Base-by-base conservation (phyloP, 2,797 vertebrate species). In the Luscinia luscinia region DNA sequence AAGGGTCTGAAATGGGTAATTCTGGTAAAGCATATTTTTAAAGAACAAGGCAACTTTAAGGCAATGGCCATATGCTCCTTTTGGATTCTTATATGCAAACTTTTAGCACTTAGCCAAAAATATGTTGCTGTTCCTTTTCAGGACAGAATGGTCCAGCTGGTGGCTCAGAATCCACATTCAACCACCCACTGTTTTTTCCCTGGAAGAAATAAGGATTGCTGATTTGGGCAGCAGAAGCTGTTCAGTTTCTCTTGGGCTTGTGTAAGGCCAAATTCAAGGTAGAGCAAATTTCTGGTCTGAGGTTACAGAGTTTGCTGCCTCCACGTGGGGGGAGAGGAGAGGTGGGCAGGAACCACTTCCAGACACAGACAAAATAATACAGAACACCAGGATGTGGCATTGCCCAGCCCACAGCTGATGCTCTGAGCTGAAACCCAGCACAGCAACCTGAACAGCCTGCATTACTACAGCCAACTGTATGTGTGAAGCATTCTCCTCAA, bases 311-410 rank as follows among this genome's bases (percentile, higher is more conserved):
- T 68, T 82, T 7, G 3, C 32, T 75, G 70, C n/a, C 52, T 76
- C 15, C n/a, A 52, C 0, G 0, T 38, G n/a, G 51, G 24, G 15
- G n/a, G 30, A 5, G 7, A 70, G 45, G n/a, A 49, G 80, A n/a
- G 48, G 52, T 90, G 82, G 43, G 73, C 64, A 88, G 34, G 54
- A 77, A 62, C 24, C 52, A 19, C 36, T 46, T 61, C 13, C 27
- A 80, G 51, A 38, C 45, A n/a, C 1, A 28, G 12, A 64, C 10
- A 59, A 17, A 1, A 0, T 23, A 24, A 41, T 6, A 16, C 36
- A 38, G 76, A 66, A 70, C 3, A 18, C 32, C 89, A 91, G 66
- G 73, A 77, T 92, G 77, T 63, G 77, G 89, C 84, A 88, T 3
- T 55, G 49, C 61, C 21, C 73, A 84, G 73, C 66, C 58, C 74